Percentiles rank a stretch among this genome's conserved stretches.
Evolutionary conservation across 2,113 vertebrate genomes (phyloP).

Genomic region (Oenanthe melanoleuca): DNA sequence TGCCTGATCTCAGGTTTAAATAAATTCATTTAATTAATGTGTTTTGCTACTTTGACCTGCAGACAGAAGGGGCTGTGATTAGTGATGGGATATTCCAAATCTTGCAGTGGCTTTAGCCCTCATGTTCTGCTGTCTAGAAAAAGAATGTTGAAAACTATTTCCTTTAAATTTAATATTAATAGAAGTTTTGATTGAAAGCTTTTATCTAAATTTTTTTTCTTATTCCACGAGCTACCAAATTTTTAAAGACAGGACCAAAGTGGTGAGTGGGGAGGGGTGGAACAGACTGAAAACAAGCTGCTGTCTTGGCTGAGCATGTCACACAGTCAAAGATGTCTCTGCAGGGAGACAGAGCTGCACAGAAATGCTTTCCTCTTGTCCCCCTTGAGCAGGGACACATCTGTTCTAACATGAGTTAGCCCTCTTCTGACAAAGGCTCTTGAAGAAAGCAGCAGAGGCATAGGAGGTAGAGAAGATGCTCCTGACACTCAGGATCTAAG

Average conservation of each 20-base stretch:
- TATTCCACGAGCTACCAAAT: background rate
- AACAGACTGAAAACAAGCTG: background rate
- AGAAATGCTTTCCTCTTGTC: background rate
- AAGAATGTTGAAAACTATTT: background rate
- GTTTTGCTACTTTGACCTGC: constrained; percentile 8
- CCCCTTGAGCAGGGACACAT: constrained; percentile 6
- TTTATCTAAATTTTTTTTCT: constrained; percentile 12
- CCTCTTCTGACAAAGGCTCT: constrained; percentile 14
- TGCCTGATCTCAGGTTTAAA: constrained; percentile 38
- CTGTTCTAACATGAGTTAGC: background rate
- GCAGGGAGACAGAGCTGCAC: background rate
- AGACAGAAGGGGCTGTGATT: constrained; percentile 15
- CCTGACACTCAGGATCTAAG: background rate
- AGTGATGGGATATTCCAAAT: background rate
- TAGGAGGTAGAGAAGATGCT: background rate
- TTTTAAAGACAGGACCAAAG: constrained; percentile 42
- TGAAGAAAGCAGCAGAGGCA: background rate
- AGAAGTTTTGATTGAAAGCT: constrained; percentile 51
- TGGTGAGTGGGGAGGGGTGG: constrained; percentile 42
- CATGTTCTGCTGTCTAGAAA: background rate
- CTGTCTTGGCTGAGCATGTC: constrained; percentile 27
- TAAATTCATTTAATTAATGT: constrained; percentile 58
- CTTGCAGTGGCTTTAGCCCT: background rate
- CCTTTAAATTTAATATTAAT: constrained; percentile 16
- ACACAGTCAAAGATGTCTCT: background rate